Evolutionary conservation across 2,797 vertebrate species (phyloP).

Genomic region (Danio aesculapii): DNA sequence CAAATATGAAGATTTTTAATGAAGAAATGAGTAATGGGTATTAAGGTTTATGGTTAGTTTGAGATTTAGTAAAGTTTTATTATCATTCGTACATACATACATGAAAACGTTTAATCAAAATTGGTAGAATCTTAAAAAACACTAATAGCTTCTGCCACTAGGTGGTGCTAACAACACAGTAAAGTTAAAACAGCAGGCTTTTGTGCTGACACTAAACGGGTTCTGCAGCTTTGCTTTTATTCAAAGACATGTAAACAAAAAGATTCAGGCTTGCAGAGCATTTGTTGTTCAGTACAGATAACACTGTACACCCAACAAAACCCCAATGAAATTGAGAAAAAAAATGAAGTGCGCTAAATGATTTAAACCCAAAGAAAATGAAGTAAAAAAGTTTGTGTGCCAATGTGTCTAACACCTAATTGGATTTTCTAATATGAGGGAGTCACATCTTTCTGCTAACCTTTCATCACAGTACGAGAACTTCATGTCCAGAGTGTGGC

Average conservation of each 20-base stretch:
- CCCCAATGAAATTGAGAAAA: background rate
- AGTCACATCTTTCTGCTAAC: constrained; percentile 69
- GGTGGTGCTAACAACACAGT: background rate
- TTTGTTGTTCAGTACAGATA: background rate
- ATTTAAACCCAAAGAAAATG: background rate
- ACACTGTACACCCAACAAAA: background rate
- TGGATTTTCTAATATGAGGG: background rate
- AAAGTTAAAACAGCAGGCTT: background rate
- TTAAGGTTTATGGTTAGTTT: background rate
- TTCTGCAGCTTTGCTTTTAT: constrained; percentile 12
- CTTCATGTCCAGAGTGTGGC: constrained; percentile 97
- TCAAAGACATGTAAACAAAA: background rate
- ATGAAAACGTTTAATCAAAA: too few relatives aligned
- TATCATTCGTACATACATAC: too few relatives aligned
- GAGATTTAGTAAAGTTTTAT: background rate
- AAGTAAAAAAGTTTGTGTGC: background rate
- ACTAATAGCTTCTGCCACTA: constrained; percentile 1
- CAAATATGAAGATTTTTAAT: too few relatives aligned
- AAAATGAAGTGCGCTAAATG: background rate
- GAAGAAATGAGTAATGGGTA: too few relatives aligned
- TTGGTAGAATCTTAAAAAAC: background rate
- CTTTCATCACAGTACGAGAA: constrained; percentile 96
- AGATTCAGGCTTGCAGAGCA: background rate
- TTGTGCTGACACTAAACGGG: background rate
- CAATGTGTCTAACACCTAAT: background rate